Percentiles rank a stretch among this genome's conserved stretches.
Conservation (phyloP, 2,113 vertebrate genomes). For the Choloepus hoffmanni region DNA sequence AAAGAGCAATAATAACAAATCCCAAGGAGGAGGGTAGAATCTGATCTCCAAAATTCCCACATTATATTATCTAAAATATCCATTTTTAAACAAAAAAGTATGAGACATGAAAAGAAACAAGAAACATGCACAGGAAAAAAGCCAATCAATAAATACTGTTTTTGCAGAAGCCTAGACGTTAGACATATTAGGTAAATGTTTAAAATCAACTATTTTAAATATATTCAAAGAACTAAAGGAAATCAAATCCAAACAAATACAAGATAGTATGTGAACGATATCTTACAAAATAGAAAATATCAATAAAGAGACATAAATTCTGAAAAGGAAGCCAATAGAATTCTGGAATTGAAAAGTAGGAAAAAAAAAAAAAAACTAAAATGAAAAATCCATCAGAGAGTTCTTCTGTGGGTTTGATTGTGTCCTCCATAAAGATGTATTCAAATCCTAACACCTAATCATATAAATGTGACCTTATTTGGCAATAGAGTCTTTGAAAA, state of each 20-base stretch:
- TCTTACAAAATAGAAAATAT: background rate
- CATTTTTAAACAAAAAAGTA: background rate
- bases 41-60: background rate
- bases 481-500: no score
- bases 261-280: background rate
- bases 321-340: background rate
- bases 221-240: background rate
- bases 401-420: no score
- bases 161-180: background rate
- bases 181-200: background rate
- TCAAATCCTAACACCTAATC: no score
- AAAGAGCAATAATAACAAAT: background rate
- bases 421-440: no score
- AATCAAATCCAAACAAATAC: background rate
- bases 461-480: no score
- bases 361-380: background rate
- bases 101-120: background rate
- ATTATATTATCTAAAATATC: background rate
- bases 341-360: background rate
- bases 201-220: background rate
- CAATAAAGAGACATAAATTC: background rate
- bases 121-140: background rate
- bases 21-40: background rate
- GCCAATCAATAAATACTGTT: background rate
- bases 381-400: no score